These are phyloP conservation scores for Crocallis elinguaria DNA, from an alignment of 2,888 invertebrate genomes.

Conservation along the genomic window DNA sequence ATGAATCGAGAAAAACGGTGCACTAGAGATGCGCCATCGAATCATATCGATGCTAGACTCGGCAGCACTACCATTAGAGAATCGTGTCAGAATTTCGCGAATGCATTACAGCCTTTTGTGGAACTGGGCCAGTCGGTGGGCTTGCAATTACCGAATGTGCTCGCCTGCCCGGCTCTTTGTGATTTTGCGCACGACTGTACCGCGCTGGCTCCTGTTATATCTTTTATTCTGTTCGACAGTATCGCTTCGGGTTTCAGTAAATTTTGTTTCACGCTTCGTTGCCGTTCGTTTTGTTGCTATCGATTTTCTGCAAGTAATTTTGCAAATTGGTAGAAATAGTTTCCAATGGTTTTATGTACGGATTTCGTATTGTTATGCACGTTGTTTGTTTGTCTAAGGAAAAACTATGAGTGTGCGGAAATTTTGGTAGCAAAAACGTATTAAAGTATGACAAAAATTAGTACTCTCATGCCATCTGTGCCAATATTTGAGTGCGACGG, in stretches of 20 bases:
- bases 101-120: conserved; percentile 59
- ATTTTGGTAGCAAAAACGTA: too few relatives aligned
- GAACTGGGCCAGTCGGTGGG: conserved; percentile 57
- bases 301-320: conserved; percentile 37
- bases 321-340: conserved; percentile 24
- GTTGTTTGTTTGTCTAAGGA: neutral
- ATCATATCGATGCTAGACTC: conserved; percentile 46
- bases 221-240: conserved; percentile 42
- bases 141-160: conserved; percentile 58
- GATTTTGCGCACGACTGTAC: conserved; percentile 49
- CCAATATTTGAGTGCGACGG: conserved; percentile 2
- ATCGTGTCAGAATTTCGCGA: conserved; percentile 53
- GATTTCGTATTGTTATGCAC: neutral
- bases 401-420: neutral
- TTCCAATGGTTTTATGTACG: conserved; percentile 7
- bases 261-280: conserved; percentile 46
- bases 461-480: neutral
- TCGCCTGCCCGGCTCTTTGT: conserved; percentile 52
- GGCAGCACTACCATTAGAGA: conserved; percentile 45
- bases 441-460: too few relatives aligned
- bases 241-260: conserved; percentile 44
- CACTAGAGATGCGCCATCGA: conserved; percentile 36
- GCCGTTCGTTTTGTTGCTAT: conserved; percentile 35
- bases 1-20: conserved; percentile 39
- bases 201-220: conserved; percentile 40